Conservation (phyloP, 2,888 invertebrate species). For the Melanostoma mellinum region DNA sequence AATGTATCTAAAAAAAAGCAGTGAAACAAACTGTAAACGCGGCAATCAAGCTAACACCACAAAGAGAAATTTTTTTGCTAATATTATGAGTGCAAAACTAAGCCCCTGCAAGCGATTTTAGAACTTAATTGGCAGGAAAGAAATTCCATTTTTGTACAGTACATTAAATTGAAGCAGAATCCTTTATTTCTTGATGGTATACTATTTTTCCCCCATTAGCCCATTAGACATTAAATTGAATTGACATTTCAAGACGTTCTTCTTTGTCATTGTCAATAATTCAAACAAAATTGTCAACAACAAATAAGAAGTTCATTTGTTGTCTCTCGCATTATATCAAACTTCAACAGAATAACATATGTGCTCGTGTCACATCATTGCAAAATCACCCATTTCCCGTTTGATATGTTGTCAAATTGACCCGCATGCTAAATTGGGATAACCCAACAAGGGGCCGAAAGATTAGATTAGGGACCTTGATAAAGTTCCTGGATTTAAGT, state of each 20-base stretch:
- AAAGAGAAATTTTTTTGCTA: too few species aligned
- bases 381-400: constrained; percentile 49
- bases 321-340: background rate
- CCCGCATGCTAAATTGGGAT: constrained; percentile 65
- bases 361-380: constrained; percentile 53
- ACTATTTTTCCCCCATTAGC: background rate
- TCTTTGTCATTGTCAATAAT: background rate
- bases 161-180: too few species aligned
- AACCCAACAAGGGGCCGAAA: constrained; percentile 25
- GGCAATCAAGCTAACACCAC: too few species aligned
- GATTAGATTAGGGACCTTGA: constrained; percentile 60
- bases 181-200: too few species aligned
- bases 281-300: constrained; percentile 25
- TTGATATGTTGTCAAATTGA: constrained; percentile 50
- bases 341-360: constrained; percentile 29
- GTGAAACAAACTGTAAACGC: too few species aligned
- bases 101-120: too few species aligned
- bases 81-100: too few species aligned
- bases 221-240: constrained; percentile 51
- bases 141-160: too few species aligned
- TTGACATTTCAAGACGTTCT: constrained; percentile 33
- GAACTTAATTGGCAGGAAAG: too few species aligned
- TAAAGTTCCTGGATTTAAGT: constrained; percentile 55
- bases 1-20: too few species aligned
- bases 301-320: background rate